Base-by-base conservation (phyloP, 2,888 invertebrate species). In the Lochmaea capreae region DNA sequence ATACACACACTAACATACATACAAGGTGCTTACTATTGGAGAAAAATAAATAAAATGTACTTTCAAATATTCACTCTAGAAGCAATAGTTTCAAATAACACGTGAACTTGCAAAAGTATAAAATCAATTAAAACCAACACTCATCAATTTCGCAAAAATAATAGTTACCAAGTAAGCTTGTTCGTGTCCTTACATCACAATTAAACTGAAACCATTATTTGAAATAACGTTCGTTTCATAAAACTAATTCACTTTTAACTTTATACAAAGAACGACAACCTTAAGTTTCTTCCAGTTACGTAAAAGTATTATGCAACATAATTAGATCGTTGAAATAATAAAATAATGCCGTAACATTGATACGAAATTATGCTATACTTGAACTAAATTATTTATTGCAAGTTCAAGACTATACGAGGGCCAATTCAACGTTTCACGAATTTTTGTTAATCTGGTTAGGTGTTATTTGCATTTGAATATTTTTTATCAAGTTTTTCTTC, bases 371-470 rank as follows among this genome's bases (percentile, higher is more conserved):
- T 54, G n/a, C 5, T 54, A 54, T 54, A 16, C 54, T 54, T 54
- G 54, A 54, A 54, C 54, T 54, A 54, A 16, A 54, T 54, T 54
- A 10, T n/a, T 54, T 16, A 54, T 54, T 18, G 18, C 54, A 54
- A 54, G 54, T 54, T 54, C 18, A 54, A 16, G 18, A 16, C 9
- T 54, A 54, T 16, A 9, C 8, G 18, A 18, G 16, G 54, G 1
- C 9, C 54, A 54, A 18, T 54, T 33, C 33, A 8, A 8, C 8
- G 10, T 16, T 54, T 46, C 46, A 12, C 12, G 4, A 54, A 54
- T 10, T 16, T 54, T 54, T 54, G 2, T 54, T 18, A 52, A 52
- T 8, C 9, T 5, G 16, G n/a, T 52, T 11, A 12, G 0, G 6
- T 11, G 11, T 43, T 5, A 43, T 43, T 8, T 43, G 43, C 10